A percentile compares a stretch with the other conserved stretches of the same genome.
These are phyloP conservation scores for Carapus acus DNA, from an alignment of 2,797 vertebrate species.

Conservation along the genomic window DNA sequence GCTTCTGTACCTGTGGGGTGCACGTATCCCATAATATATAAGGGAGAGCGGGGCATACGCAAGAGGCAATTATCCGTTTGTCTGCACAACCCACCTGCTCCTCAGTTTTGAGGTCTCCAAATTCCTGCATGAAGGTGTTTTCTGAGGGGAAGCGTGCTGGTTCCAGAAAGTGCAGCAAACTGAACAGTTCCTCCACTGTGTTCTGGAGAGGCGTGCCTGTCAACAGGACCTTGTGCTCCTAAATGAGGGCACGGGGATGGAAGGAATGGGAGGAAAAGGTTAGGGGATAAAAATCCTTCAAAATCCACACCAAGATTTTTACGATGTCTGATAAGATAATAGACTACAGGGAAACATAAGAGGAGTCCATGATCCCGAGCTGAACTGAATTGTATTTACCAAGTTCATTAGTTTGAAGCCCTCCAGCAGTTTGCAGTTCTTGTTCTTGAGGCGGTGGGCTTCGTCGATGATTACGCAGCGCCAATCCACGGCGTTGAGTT, in stretches of 20 bases:
- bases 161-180: conserved; percentile 95
- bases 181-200: conserved; percentile 97
- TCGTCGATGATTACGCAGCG: conserved; percentile 97
- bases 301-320: too few relatives aligned
- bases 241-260: conserved; percentile 13
- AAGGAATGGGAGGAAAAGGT: not conserved
- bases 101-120: conserved; percentile 96
- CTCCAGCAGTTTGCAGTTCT: conserved; percentile 98
- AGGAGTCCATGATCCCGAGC: not conserved
- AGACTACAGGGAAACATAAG: not conserved
- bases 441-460: conserved; percentile 97
- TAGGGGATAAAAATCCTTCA: conserved; percentile 1
- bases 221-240: conserved; percentile 97
- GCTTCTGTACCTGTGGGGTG: conserved; percentile 88
- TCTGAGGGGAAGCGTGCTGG: conserved; percentile 92
- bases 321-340: not conserved
- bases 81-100: conserved; percentile 80
- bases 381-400: conserved; percentile 70
- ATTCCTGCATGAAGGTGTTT: conserved; percentile 96
- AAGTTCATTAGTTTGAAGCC: conserved; percentile 98
- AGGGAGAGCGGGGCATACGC: too few relatives aligned
- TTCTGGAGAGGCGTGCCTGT: conserved; percentile 99
- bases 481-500: conserved; percentile 97
- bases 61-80: too few relatives aligned
- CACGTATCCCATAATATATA: conserved; percentile 18